Evolutionary conservation across 2,113 vertebrate genomes (phyloP), one percentile per base, ranked within the genome.

Genomic region (Thermophis baileyi): DNA sequence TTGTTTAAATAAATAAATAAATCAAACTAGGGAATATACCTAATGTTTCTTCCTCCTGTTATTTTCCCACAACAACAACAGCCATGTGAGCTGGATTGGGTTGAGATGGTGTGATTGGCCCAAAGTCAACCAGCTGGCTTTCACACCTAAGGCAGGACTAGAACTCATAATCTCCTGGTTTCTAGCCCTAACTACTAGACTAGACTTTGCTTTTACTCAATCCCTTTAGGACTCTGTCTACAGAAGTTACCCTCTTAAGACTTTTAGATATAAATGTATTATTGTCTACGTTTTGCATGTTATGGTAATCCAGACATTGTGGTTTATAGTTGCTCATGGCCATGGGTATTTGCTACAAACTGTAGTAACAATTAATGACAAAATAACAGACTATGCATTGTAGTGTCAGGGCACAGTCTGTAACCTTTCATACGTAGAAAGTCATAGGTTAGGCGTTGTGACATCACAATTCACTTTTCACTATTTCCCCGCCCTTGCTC

Each of bases 161-260:
- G 57, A 60, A 60, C 25, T 60, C 57, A 27, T 8, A 27, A 57
- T 57, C 55, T 27, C 55, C 25, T 10, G 25, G 9, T 60, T 60
- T 60, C 24, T 60, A 60, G 25, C 9, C 57, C 11, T 27, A 27
- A 27, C 9, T 27, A 60, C 25, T 60, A 60, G 25, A 11, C 25
- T 25, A 60, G 30, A 12, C 89, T 86, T 3, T n/a, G 91, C 87
- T 96, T 90, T n/a, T 69, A 94, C 94, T 20, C 49, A 93, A 87
- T 95, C 53, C 87, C 88, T 7, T 40, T 88, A 11, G 86, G 12
- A 93, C 90, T 35, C 0, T 3, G 49, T 94, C 94, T 92, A 93
- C 92, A 95, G 93, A 24, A 0, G 22, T 27, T 90, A 50, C 91
- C 3, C 16, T 12, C 63, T 44, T 69, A 47, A n/a, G 63, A 35